These are phyloP conservation scores for Phymastichus coffea DNA, from an alignment of 1,140 invertebrate species.

Conservation along the genomic window DNA sequence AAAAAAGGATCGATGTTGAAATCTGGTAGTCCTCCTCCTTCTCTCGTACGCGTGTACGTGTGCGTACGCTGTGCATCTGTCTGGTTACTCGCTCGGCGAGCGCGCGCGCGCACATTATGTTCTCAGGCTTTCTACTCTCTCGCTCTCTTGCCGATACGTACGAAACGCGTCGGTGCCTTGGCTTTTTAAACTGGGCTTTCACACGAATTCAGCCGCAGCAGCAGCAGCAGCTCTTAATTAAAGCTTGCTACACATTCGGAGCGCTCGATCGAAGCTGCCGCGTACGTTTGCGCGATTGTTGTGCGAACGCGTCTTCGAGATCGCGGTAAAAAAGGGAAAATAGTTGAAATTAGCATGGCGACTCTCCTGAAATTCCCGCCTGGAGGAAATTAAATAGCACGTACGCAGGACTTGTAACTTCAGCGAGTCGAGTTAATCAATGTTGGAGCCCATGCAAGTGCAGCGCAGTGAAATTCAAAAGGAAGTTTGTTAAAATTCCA, in stretches of 20 bases:
- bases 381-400: too few relatives aligned
- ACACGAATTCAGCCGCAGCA: constrained; percentile 39
- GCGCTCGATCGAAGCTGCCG: constrained; percentile 10
- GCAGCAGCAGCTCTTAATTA: background rate
- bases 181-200: constrained; percentile 50
- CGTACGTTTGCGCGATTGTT: background rate
- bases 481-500: constrained; percentile 23
- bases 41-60: background rate
- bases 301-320: too few relatives aligned
- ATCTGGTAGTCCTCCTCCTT: constrained; percentile 14
- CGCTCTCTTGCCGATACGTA: constrained; percentile 21
- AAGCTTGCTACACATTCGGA: too few relatives aligned
- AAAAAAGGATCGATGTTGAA: constrained; percentile 8
- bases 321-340: too few relatives aligned
- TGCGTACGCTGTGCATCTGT: background rate
- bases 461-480: constrained; percentile 6
- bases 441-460: background rate
- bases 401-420: too few relatives aligned
- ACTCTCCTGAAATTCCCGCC: background rate
- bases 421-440: too few relatives aligned
- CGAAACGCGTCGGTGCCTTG: constrained; percentile 33
- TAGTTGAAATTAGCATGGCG: too few relatives aligned
- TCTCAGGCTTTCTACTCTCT: constrained; percentile 57
- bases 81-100: background rate
- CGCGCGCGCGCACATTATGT: constrained; percentile 40